Conservation (phyloP, 2,888 invertebrate species). For the Lasioglossum marginatum region DNA sequence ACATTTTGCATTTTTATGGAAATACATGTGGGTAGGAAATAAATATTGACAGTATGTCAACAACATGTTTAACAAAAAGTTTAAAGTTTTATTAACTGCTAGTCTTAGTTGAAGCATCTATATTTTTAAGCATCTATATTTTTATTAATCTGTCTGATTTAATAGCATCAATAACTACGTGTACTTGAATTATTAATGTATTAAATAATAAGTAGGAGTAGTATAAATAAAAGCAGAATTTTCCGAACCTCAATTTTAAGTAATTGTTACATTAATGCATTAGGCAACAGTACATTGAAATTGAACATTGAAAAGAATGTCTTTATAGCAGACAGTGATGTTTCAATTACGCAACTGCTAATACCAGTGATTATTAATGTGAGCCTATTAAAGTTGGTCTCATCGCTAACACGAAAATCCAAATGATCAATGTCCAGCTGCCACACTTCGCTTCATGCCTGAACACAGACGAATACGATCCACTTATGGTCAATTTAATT, state of each 20-base stretch:
- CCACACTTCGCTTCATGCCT: slow-evolving; percentile 17
- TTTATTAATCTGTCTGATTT: background rate
- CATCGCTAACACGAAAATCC: slow-evolving; percentile 6
- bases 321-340: background rate
- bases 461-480: slow-evolving; percentile 1
- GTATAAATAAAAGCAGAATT: background rate
- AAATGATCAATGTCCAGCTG: slow-evolving; percentile 14
- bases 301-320: background rate
- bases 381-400: background rate
- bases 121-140: background rate
- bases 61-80: background rate
- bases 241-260: background rate
- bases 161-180: background rate
- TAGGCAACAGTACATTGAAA: background rate
- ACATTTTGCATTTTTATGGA: background rate
- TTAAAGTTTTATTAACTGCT: background rate
- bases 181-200: background rate
- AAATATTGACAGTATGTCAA: no score
- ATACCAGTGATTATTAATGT: background rate
- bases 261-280: background rate
- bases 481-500: slow-evolving; percentile 33
- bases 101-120: background rate
- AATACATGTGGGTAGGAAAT: background rate
- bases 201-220: background rate
- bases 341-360: background rate